Evolutionary conservation across 1,140 invertebrate genomes (phyloP).

Genomic region (Calliphora vicina): DNA sequence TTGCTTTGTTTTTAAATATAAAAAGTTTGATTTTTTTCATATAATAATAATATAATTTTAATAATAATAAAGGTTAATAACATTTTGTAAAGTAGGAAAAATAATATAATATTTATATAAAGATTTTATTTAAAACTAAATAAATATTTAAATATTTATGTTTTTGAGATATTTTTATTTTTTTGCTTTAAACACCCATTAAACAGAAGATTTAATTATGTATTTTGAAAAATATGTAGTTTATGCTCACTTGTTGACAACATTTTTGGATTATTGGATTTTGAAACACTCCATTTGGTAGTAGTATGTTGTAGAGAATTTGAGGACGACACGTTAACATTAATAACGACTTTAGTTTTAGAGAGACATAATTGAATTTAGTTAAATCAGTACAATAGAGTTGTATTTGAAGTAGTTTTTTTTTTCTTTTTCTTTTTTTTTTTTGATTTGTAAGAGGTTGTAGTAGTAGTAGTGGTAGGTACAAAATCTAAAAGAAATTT

Average conservation of each 20-base stretch:
- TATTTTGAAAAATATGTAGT: not conserved
- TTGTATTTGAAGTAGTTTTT: constrained; percentile 42
- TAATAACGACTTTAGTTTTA: too few relatives aligned
- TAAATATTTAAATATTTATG: too few relatives aligned
- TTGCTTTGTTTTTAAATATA: too few relatives aligned
- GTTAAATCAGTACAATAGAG: not conserved
- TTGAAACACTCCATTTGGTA: not conserved
- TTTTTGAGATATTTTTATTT: too few relatives aligned
- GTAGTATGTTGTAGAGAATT: too few relatives aligned
- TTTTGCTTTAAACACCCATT: constrained; percentile 27
- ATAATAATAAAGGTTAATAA: not conserved
- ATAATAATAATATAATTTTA: not conserved
- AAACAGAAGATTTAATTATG: too few relatives aligned
- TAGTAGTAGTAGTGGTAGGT: constrained; percentile 45
- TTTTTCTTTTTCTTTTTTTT: too few relatives aligned
- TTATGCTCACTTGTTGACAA: constrained; percentile 16
- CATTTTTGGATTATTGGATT: not conserved
- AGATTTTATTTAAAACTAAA: not conserved
- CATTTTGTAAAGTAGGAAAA: not conserved
- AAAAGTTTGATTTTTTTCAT: not conserved
- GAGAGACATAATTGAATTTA: too few relatives aligned
- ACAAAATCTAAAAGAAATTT: constrained; percentile 61
- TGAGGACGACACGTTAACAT: too few relatives aligned
- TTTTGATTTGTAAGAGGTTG: too few relatives aligned
- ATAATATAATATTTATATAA: too few relatives aligned